phyloP scores from a whole-genome alignment of 2,797 vertebrate species.

The Gymnothorax javanicus region DNA sequence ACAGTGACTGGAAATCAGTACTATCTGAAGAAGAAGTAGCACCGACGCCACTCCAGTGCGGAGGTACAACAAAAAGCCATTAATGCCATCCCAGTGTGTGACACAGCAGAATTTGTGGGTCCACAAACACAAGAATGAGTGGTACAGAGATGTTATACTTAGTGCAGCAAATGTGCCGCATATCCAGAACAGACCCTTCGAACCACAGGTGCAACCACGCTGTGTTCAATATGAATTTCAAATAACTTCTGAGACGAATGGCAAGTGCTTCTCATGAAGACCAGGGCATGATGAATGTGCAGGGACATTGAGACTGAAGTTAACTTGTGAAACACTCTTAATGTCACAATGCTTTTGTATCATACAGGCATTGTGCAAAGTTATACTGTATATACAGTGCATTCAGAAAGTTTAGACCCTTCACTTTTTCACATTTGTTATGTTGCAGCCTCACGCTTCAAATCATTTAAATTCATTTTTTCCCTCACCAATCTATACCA shows the following conservation, averaged over 20 bases:
- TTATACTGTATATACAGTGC: background rate
- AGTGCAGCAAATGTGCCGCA: background rate
- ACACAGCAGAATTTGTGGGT: background rate
- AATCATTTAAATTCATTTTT: too few species aligned
- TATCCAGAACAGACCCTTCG: background rate
- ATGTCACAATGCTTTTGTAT: background rate
- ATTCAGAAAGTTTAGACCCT: too few species aligned
- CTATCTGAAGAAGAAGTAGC: constrained; percentile 10
- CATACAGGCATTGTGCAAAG: background rate
- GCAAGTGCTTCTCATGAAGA: background rate
- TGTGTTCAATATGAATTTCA: background rate
- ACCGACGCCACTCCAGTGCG: background rate
- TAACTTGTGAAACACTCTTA: background rate
- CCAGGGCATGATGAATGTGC: too few species aligned
- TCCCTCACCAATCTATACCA: too few species aligned
- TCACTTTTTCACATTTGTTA: too few species aligned
- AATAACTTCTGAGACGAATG: background rate
- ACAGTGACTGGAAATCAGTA: constrained; percentile 36
- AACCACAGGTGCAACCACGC: background rate
- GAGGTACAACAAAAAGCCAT: constrained; percentile 22
- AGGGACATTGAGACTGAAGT: too few species aligned
- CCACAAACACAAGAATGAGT: background rate
- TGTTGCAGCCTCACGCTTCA: too few species aligned
- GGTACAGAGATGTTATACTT: background rate
- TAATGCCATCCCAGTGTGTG: background rate